Evolutionary conservation across 92 coral and sea anemone genomes (phyloP).

Genomic region (Porites cylindrica): DNA sequence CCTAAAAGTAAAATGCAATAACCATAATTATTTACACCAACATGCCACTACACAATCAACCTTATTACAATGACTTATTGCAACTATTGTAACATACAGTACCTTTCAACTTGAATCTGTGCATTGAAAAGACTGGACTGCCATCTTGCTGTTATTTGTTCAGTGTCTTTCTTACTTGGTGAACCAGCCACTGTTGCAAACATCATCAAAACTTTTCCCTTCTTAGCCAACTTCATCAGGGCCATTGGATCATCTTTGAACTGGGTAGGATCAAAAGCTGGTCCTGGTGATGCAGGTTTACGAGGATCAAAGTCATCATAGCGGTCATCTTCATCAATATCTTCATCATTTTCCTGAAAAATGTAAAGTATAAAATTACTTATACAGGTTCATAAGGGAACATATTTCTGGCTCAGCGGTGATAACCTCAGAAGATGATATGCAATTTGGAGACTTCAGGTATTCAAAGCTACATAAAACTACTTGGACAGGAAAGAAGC

Average conservation of each 20-base stretch:
- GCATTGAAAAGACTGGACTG: constrained; percentile 94
- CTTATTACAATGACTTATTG: too few relatives aligned
- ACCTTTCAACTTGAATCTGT: constrained; percentile 95
- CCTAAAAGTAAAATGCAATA: too few relatives aligned
- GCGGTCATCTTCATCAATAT: constrained; percentile 85
- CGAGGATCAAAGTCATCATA: constrained; percentile 98
- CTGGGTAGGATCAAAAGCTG: constrained; percentile 87
- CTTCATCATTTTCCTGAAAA: constrained; percentile 89
- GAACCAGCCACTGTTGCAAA: constrained; percentile 85
- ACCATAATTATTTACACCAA: too few relatives aligned
- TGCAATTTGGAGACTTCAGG: too few relatives aligned
- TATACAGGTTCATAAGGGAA: too few relatives aligned
- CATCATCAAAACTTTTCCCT: constrained; percentile 93
- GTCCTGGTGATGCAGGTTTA: constrained; percentile 77
- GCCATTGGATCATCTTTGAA: constrained; percentile 87
- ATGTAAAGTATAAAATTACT: not conserved
- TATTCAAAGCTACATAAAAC: too few relatives aligned
- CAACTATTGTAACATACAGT: not conserved
- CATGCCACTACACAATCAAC: too few relatives aligned
- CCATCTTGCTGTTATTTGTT: constrained; percentile 87
- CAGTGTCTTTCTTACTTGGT: constrained; percentile 81
- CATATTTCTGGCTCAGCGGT: too few relatives aligned
- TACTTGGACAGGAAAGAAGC: too few relatives aligned
- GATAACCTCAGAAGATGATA: too few relatives aligned
- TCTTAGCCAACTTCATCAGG: constrained; percentile 84